These are phyloP conservation scores for Gonioctena quinquepunctata DNA, from an alignment of 1,140 invertebrate species.

Conservation along the genomic window DNA sequence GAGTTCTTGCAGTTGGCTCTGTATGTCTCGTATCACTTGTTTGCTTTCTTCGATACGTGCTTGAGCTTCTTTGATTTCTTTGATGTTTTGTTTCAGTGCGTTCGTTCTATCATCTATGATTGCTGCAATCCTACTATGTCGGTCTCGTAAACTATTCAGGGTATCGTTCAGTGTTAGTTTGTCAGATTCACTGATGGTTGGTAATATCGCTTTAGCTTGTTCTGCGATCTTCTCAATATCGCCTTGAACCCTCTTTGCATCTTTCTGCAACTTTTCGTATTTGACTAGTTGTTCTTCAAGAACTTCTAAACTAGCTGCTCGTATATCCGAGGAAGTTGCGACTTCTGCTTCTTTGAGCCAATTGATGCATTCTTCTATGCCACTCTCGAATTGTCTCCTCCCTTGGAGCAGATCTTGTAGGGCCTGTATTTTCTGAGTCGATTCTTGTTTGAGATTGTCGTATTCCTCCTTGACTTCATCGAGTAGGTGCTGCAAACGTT, in stretches of 20 bases:
- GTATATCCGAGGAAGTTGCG: constrained; percentile 76
- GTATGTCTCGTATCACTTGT: constrained; percentile 78
- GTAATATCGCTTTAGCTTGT: constrained; percentile 78
- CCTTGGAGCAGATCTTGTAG: constrained; percentile 74
- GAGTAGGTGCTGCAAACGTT: constrained; percentile 67
- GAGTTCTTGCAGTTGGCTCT: constrained; percentile 79
- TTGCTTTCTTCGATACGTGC: constrained; percentile 77
- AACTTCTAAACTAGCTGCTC: constrained; percentile 75
- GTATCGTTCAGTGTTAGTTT: constrained; percentile 79
- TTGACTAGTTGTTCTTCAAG: constrained; percentile 84
- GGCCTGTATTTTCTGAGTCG: constrained; percentile 72
- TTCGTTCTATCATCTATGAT: constrained; percentile 77
- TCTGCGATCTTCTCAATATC: constrained; percentile 75
- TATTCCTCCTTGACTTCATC: constrained; percentile 72
- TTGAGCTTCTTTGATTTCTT: constrained; percentile 78
- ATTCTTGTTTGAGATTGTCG: constrained; percentile 70
- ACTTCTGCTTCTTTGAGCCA: constrained; percentile 89
- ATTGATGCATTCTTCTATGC: constrained; percentile 77
- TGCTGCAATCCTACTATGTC: constrained; percentile 71
- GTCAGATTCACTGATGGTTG: constrained; percentile 82
- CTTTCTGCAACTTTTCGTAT: constrained; percentile 78
- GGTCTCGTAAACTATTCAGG: constrained; percentile 75
- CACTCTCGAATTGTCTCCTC: constrained; percentile 78
- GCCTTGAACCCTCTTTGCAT: constrained; percentile 71
- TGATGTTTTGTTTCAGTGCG: constrained; percentile 72